Evolutionary conservation across 1,140 invertebrate species (phyloP).

Genomic region (Ridgeia piscesae): DNA sequence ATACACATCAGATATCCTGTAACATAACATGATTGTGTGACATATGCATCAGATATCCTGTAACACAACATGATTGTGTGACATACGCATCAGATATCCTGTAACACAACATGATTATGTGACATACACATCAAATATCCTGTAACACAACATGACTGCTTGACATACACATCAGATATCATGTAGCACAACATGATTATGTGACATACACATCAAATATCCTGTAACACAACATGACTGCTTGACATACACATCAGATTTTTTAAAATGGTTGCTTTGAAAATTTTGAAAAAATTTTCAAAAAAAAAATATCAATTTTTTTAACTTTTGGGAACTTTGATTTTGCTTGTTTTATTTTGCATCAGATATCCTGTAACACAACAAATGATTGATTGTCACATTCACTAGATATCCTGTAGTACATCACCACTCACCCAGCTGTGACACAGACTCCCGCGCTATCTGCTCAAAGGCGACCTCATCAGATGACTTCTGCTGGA

Average conservation of each 20-base stretch:
- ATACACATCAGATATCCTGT: neutral
- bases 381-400: neutral
- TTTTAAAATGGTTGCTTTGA: no score
- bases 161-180: neutral
- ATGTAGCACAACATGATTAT: neutral
- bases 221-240: neutral
- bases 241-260: neutral
- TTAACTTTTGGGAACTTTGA: no score
- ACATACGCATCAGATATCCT: neutral
- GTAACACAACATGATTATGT: neutral
- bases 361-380: neutral
- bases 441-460: conserved; percentile 53
- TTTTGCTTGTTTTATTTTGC: no score
- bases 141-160: neutral
- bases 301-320: no score
- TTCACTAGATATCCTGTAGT: neutral
- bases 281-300: no score
- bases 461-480: conserved; percentile 55
- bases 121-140: neutral
- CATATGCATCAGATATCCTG: neutral
- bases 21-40: neutral
- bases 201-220: neutral
- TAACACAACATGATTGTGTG: neutral
- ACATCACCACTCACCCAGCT: conserved; percentile 46
- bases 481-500: conserved; percentile 58